Evolutionary conservation across 2,113 vertebrate genomes (phyloP), one percentile per base, ranked within the genome.

Genomic region (Misgurnus anguillicaudatus): DNA sequence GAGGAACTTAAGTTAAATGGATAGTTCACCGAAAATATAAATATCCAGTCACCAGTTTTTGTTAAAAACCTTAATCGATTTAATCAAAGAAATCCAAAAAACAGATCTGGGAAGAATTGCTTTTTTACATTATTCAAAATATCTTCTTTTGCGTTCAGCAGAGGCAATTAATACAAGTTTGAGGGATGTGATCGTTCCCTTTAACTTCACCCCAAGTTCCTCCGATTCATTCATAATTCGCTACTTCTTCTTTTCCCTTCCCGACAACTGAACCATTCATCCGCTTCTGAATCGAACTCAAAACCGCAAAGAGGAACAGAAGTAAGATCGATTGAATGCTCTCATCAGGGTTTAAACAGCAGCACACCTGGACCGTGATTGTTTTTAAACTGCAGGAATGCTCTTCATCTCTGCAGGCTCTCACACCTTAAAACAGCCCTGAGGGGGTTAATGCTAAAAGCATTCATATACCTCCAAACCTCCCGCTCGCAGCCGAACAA

Each of bases 351-450:
- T 6, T 13, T 11, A 42, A 53, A 19, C 51, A 51, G 58, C 51
- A 85, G 58, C 51, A 85, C 80, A 77, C 78, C 39, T 70, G 58
- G 48, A 14, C 42, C 16, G 45, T 62, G 24, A 76, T 31, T 67
- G 38, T 39, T 70, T 68, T 72, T 45, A 19, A 76, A 76, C 68
- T 73, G 55, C n/a, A 75, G 63, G 78, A 85, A 83, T 78, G 74
- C 78, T 65, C 67, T 69, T 71, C 8, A 74, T 77, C 72, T 45
- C 39, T 13, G 17, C 7, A 21, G 63, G 47, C 38, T 55, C 66
- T 61, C 10, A 60, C 65, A 79, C 21, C 38, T 66, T 57, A 64
- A 17, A 14, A 42, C 48, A 67, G 45, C 62, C 73, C 69, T 19
- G 42, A 64, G 70, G 38, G 66, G 53, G 58, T 31, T 31, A 31